Base-by-base conservation (phyloP, 2,113 vertebrate genomes). In the Pluvianellus socialis region DNA sequence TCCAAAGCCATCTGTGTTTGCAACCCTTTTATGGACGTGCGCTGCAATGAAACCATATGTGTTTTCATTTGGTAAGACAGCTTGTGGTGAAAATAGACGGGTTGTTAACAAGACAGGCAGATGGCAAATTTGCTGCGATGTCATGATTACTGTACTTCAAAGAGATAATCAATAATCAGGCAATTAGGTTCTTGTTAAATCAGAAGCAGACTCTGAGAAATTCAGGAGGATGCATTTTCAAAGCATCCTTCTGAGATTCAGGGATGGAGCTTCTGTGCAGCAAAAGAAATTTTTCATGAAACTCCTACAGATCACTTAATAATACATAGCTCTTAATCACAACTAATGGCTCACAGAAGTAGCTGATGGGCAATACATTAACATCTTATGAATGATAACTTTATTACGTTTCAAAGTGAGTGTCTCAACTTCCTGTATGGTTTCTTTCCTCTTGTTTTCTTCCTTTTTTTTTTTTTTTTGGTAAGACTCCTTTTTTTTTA, bases 101-200 rank as follows among this genome's bases (percentile, higher is more conserved):
- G 74, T 16, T 94, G 83, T 28, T 65, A 90, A 85, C 14, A 58
- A 88, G 95, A 86, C 72, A 66, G 86, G 88, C 96, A 95, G 96
- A 95, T 95, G 96, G 96, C 95, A 94, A 61, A 94, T 49, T 74
- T 77, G 38, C 91, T 81, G 68, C 50, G 4, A 47, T 55, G 81
- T 49, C 63, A 21, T 67, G 85, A 86, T 84, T 90, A 62, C 88
- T 90, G 76, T 87, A 61, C 89, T 97, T 92, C 89, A 84, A 94
- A 86, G 92, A 70, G 71, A 86, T 95, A 74, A 96, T 96, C 95
- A 95, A 96, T 95, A 95, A 96, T 94, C 79, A 88, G 82, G 86
- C 88, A 96, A 93, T 96, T 92, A 95, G 82, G 40, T 61, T 55
- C 80, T 67, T 63, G 50, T 70, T 59, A 68, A 47, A 86, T 55